Evolutionary conservation across 2,888 invertebrate genomes (phyloP).

Genomic region (Andrena fulva): DNA sequence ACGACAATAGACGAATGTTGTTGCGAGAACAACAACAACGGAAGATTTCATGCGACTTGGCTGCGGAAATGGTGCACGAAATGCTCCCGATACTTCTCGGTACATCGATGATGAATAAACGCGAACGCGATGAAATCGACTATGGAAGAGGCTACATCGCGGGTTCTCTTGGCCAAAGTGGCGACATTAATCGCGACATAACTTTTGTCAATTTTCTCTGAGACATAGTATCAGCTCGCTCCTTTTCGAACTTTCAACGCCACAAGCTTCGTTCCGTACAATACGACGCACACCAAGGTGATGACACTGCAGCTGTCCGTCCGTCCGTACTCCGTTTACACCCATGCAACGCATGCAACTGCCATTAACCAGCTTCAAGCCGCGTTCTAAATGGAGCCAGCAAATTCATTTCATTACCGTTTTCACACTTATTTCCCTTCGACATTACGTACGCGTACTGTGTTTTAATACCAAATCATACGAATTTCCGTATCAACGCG

Average conservation of each 20-base stretch:
- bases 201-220: conserved; percentile 53
- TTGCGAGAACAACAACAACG: conserved; percentile 41
- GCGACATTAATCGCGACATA: conserved; percentile 51
- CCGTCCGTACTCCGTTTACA: conserved; percentile 57
- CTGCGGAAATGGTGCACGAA: conserved; percentile 58
- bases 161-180: conserved; percentile 56
- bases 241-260: conserved; percentile 56
- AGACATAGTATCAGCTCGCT: conserved; percentile 65
- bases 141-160: conserved; percentile 69
- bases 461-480: background rate
- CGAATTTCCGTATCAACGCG: background rate
- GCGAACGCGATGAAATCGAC: conserved; percentile 42
- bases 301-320: conserved; percentile 65
- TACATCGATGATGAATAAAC: conserved; percentile 72
- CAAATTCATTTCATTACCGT: background rate
- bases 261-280: conserved; percentile 31
- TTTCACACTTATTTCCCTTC: background rate
- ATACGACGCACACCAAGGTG: conserved; percentile 49
- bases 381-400: conserved; percentile 34
- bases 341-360: conserved; percentile 61
- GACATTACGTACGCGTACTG: too few relatives aligned
- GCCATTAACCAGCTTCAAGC: conserved; percentile 48
- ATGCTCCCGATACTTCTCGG: conserved; percentile 56
- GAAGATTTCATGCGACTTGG: conserved; percentile 59
- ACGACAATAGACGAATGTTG: conserved; percentile 47